Evolutionary conservation across 2,888 invertebrate species (phyloP), one percentile per base, ranked within the genome.

Genomic region (Steinernema carpocapsae): DNA sequence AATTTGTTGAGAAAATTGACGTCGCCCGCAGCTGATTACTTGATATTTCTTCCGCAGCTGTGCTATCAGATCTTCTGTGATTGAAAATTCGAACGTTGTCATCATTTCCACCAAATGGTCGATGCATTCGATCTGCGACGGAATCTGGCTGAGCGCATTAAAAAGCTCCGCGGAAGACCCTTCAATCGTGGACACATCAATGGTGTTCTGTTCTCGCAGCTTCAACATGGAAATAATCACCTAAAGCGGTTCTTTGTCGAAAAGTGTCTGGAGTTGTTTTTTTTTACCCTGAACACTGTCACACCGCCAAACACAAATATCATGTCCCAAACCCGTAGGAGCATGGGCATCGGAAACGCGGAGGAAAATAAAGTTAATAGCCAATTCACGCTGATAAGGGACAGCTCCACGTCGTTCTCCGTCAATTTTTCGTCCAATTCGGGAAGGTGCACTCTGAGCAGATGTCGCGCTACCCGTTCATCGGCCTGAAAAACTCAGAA

Each of bases 361-460:
- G 94, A 95, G 0, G 97, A 94, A 89, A 96, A 97, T 32, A 97
- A 89, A 1, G 97, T 97, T 72, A 99, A 90, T 89, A 97, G 97
- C 99, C 99, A 99, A 88, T 97, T 95, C 85, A 96, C 91, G 22
- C 95, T 95, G 85, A 99, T 96, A 73, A 99, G 90, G 73, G 96
- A 95, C 72, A 97, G 90, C 90, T 97, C 88, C 71, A 88, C 89
- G 86, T 95, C 97, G 89, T 97, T 95, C 86, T 94, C 94, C 87
- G 93, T 93, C 72, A 97, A 90, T 92, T 88, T 95, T 32, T 82
- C 95, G 72, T 94, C 79, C 72, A 88, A 92, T 76, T 94, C 93
- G 0, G 96, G 93, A 79, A 97, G 90, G 88, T 94, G 94, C 85
- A 93, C 76, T 26, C 78, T 59, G 80, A 97, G 93, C 74, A 99